Evolutionary conservation across 2,113 vertebrate species (phyloP).

Genomic region (Vanacampus margaritifer): DNA sequence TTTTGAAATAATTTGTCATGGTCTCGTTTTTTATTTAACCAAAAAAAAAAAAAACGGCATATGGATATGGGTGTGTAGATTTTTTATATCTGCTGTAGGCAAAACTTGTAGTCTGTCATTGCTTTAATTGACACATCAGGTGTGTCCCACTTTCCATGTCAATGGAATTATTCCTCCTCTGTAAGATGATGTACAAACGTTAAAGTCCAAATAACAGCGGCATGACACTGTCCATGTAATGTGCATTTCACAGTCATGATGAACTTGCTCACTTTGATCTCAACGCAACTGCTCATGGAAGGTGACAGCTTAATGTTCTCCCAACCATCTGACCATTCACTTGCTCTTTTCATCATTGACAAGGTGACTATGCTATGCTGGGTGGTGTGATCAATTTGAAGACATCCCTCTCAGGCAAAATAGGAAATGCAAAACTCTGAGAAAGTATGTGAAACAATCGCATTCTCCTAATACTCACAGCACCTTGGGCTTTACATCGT

Average conservation of each 20-base stretch:
- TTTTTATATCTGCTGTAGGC: not conserved
- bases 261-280: not conserved
- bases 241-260: not conserved
- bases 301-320: not conserved
- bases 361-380: not conserved
- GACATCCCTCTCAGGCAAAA: not conserved
- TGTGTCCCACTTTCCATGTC: not conserved
- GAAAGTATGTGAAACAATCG: not conserved
- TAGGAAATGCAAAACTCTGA: not conserved
- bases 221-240: not conserved
- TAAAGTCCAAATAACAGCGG: not conserved
- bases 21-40: no score
- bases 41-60: no score
- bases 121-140: not conserved
- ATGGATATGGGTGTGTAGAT: no score
- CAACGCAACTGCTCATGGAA: not conserved
- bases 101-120: not conserved
- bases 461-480: not conserved
- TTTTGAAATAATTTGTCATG: no score
- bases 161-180: not conserved
- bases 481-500: not conserved
- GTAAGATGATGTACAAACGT: not conserved
- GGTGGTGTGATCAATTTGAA: not conserved
- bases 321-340: not conserved
- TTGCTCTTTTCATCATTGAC: not conserved